phyloP scores from a whole-genome alignment of 2,888 invertebrate genomes.

The Tineola bisselliella region DNA sequence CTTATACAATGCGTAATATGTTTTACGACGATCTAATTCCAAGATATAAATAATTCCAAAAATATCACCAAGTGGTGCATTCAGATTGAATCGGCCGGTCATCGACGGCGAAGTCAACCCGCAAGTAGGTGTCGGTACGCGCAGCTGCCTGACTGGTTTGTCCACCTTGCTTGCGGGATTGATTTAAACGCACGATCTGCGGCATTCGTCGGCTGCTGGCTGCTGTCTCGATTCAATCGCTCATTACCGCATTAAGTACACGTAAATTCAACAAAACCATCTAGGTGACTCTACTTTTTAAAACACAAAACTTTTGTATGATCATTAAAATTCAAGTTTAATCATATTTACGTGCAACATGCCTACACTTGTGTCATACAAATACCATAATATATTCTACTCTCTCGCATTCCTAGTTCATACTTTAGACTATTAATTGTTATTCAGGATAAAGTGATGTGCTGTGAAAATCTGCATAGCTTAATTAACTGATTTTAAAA shows the following conservation, averaged over 20 bases:
- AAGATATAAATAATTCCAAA: not conserved
- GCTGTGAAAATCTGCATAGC: no score
- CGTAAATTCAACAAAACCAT: not conserved
- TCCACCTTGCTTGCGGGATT: slow-evolving; percentile 55
- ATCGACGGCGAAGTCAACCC: slow-evolving; percentile 19
- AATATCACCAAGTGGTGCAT: slow-evolving; percentile 1
- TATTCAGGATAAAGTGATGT: no score
- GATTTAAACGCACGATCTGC: slow-evolving; percentile 59
- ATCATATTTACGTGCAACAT: no score
- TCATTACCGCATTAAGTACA: slow-evolving; percentile 11
- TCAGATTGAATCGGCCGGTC: slow-evolving; percentile 18
- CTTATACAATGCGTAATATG: not conserved
- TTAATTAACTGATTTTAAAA: no score
- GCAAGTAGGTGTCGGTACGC: slow-evolving; percentile 24
- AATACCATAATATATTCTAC: no score
- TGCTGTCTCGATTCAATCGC: slow-evolving; percentile 3
- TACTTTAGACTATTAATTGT: no score
- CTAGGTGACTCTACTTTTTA: not conserved
- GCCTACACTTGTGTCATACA: no score
- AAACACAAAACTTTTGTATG: no score
- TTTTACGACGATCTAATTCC: no score
- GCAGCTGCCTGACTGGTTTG: slow-evolving; percentile 67
- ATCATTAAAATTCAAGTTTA: no score
- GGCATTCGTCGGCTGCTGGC: slow-evolving; percentile 33
- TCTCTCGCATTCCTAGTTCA: no score